A percentile compares a stretch with the other conserved stretches of the same genome.
phyloP scores from a whole-genome alignment of 2,888 invertebrate species.

The Dryobotodes eremita region DNA sequence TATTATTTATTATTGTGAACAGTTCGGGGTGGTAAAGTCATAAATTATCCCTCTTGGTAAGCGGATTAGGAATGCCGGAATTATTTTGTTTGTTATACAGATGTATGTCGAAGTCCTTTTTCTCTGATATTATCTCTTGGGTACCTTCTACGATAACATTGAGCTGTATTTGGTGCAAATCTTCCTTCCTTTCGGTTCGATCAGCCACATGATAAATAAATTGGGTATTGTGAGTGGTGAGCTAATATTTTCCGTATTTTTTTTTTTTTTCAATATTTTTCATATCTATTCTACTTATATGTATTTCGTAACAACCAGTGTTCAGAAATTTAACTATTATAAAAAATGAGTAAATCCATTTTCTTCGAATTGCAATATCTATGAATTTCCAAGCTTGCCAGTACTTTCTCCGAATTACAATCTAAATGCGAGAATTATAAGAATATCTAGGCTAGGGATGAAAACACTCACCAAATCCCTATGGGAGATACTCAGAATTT shows the following conservation, averaged over 20 bases:
- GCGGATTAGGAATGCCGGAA: slow-evolving; percentile 49
- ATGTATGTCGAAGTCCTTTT: slow-evolving; percentile 20
- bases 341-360: too few species aligned
- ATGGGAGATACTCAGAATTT: neutral
- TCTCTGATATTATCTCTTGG: slow-evolving; percentile 13
- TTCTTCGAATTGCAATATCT: neutral
- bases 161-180: neutral
- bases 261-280: neutral
- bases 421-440: neutral
- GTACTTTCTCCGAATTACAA: neutral
- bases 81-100: slow-evolving; percentile 45
- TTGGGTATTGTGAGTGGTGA: neutral
- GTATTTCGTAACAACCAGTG: neutral
- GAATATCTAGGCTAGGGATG: neutral
- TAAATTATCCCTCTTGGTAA: slow-evolving; percentile 46
- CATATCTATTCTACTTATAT: neutral
- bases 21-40: slow-evolving; percentile 25
- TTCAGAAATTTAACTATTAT: neutral
- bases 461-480: slow-evolving; percentile 4
- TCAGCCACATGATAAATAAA: neutral
- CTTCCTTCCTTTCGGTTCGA: neutral
- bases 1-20: slow-evolving; percentile 51
- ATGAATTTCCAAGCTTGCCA: neutral
- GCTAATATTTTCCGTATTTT: neutral
- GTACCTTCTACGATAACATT: slow-evolving; percentile 11